phyloP scores from a whole-genome alignment of 2,888 invertebrate genomes.

The Brachypalpus laphriformis region DNA sequence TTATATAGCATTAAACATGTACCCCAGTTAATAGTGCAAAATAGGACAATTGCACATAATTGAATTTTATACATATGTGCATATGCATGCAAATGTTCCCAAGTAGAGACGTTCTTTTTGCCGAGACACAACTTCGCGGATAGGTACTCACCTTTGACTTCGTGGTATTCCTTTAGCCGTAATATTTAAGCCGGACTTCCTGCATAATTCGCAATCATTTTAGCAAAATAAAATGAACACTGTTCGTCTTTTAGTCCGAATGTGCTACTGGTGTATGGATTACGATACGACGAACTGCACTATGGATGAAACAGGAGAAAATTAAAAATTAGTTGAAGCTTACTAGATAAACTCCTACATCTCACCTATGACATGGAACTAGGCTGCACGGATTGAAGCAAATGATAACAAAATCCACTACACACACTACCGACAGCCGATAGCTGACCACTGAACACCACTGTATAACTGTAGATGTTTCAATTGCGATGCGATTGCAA shows the following conservation, averaged over 20 bases:
- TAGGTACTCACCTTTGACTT: conserved; percentile 6
- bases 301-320: neutral
- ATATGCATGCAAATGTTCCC: neutral
- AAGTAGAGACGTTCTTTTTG: neutral
- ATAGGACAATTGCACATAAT: conserved; percentile 39
- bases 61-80: neutral
- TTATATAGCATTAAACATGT: too few species aligned
- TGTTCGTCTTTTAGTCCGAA: too few species aligned
- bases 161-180: neutral
- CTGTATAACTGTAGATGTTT: conserved; percentile 45
- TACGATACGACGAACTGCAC: neutral
- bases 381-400: neutral
- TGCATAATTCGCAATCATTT: conserved; percentile 1
- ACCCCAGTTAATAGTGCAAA: conserved; percentile 9
- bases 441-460: conserved; percentile 1
- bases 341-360: neutral
- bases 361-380: conserved; percentile 17
- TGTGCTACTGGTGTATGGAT: neutral
- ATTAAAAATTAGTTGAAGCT: neutral
- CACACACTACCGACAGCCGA: neutral
- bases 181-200: conserved; percentile 1
- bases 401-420: conserved; percentile 24
- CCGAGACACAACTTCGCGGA: neutral
- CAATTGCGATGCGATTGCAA: conserved; percentile 9
- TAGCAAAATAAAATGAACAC: conserved; percentile 7